A percentile compares a stretch with the other conserved stretches of the same genome.
Evolutionary conservation across 2,888 invertebrate species (phyloP).

Genomic region (Lucinisca nassula): DNA sequence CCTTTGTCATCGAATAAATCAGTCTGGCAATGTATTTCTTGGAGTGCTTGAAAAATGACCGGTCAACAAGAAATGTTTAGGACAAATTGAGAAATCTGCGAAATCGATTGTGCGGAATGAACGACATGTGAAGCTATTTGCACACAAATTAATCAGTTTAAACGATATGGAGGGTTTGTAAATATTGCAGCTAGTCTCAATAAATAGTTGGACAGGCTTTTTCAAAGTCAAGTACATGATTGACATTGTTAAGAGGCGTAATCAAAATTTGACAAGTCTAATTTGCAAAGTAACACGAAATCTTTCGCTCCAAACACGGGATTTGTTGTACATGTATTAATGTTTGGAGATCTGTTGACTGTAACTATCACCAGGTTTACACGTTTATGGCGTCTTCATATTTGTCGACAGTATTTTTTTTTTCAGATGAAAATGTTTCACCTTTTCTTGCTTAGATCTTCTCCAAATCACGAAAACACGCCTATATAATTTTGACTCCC

Average conservation of each 20-base stretch:
- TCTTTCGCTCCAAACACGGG: no score
- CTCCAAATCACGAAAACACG: no score
- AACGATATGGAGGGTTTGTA: not conserved
- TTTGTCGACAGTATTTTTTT: no score
- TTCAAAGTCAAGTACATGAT: conserved; percentile 7
- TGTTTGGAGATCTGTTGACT: no score
- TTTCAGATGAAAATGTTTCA: no score
- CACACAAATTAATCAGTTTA: conserved; percentile 1
- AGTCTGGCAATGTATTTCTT: not conserved
- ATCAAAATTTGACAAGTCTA: not conserved
- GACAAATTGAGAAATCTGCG: not conserved
- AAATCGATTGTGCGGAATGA: not conserved
- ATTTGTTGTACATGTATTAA: no score
- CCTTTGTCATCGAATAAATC: not conserved
- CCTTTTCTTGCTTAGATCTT: no score
- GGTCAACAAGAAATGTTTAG: not conserved
- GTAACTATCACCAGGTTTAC: no score
- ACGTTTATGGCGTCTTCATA: no score
- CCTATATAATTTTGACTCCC: no score
- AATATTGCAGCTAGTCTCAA: not conserved
- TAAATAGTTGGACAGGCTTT: not conserved
- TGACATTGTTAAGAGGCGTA: not conserved
- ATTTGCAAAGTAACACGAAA: not conserved
- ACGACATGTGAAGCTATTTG: not conserved
- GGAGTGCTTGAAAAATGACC: not conserved